Base-by-base conservation (phyloP, 2,113 vertebrate genomes). In the Dipodomys spectabilis region DNA sequence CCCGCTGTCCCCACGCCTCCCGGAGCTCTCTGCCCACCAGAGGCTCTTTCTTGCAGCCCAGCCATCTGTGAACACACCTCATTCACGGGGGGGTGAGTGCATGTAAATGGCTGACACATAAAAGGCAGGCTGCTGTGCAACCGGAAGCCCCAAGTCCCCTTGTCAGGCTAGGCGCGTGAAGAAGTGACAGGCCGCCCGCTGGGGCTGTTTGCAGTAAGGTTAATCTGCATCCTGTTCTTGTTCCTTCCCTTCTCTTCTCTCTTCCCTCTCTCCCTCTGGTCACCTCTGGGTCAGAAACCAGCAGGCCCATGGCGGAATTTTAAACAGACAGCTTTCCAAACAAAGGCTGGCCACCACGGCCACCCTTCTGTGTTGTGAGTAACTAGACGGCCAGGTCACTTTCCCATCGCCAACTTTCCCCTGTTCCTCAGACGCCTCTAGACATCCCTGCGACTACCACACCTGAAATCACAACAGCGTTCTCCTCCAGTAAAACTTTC, bases 121-220 rank as follows among this genome's bases (percentile, higher is more conserved):
- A 97, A 97, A 97, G 95, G 90, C 57, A 96, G 92, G 98, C 98
- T 98, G 98, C 98, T 97, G 98, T 97, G 98, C 98, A 98, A 98
- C 98, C 6, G 93, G 82, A 77, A 94, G 94, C 72, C 92, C 68
- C 80, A 92, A 97, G 95, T 79, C 96, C 81, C 82, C 87, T 60
- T 91, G 93, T 93, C 78, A 91, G 94, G 86, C 39, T 90, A 18
- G 32, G 69, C 82, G 94, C 84, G 92, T 28, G 92, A 68, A 74
- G 79, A 96, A 53, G 45, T 68, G 86, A 83, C 45, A 82, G 96
- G 77, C 94, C 94, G 95, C 60, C 53, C 4, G 60, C 45, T 88
- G 0, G 0, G 67, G 75, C 71, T 4, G 64, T 97, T 93, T 57
- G 25, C n/a, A n/a, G 19, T 23, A 8, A 35, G 25, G 44, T 39